These are phyloP conservation scores for Acholoe squamosa DNA, from an alignment of 2,888 invertebrate species.

Conservation along the genomic window DNA sequence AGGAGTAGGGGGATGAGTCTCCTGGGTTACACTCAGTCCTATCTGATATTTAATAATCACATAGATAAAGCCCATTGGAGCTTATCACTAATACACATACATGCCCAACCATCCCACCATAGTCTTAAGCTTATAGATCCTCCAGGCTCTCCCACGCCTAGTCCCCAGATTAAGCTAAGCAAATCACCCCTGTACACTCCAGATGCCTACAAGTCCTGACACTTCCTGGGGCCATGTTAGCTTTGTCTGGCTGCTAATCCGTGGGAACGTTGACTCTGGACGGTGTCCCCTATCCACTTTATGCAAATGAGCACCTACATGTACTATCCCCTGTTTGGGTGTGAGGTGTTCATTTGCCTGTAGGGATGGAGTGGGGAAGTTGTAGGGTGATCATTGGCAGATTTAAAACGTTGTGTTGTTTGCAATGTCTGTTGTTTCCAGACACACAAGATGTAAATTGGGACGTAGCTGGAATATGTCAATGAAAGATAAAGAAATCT, in stretches of 20 bases:
- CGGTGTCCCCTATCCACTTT: background rate
- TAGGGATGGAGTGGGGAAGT: background rate
- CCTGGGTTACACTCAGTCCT: background rate
- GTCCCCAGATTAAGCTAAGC: background rate
- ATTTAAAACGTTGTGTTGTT: too few relatives aligned
- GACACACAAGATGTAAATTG: too few relatives aligned
- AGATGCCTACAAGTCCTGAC: constrained; percentile 17
- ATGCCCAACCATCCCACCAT: background rate
- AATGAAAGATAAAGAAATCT: too few relatives aligned
- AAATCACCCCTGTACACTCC: background rate
- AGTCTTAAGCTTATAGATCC: background rate
- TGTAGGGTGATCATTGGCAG: too few relatives aligned
- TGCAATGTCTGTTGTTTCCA: too few relatives aligned
- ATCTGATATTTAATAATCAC: background rate
- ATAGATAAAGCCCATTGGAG: background rate
- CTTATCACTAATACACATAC: background rate
- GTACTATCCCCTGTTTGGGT: background rate
- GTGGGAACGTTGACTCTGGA: constrained; percentile 2
- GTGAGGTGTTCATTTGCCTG: background rate
- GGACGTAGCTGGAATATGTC: too few relatives aligned
- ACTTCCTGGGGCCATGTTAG: constrained; percentile 20
- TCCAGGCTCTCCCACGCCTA: constrained; percentile 1
- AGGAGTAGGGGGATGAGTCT: background rate
- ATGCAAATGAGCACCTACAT: background rate
- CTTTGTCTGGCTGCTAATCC: constrained; percentile 6